Evolutionary conservation across 1,140 invertebrate genomes (phyloP).

Genomic region (Sycobia sp.): DNA sequence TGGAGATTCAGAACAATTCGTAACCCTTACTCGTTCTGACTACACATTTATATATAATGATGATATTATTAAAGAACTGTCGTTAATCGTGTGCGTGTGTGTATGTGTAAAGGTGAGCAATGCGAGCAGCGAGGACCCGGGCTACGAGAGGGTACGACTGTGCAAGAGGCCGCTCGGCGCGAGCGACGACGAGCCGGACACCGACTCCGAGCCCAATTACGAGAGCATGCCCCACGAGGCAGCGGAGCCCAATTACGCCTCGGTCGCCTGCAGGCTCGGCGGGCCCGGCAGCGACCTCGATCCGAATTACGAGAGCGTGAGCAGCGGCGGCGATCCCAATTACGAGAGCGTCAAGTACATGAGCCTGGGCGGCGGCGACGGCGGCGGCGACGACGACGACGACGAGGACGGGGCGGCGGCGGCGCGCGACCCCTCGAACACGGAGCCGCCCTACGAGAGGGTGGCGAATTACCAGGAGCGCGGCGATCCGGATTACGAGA

Average conservation of each 20-base stretch:
- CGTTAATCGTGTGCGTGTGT: no score
- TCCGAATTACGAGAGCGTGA: constrained; percentile 75
- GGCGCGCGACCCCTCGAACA: no score
- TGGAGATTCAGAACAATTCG: no score
- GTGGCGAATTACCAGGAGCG: constrained; percentile 47
- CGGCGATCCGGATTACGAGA: constrained; percentile 49
- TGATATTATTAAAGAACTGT: no score
- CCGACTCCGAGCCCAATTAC: constrained; percentile 67
- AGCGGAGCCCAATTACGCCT: constrained; percentile 60
- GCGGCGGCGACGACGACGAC: no score
- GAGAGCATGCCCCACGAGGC: constrained; percentile 71
- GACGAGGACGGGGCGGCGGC: no score
- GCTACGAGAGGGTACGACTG: constrained; percentile 55
- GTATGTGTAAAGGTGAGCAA: constrained; percentile 46
- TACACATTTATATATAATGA: no score
- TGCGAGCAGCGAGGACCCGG: constrained; percentile 55
- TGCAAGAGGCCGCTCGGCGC: constrained; percentile 43
- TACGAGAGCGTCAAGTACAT: constrained; percentile 62
- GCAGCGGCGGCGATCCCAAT: constrained; percentile 61
- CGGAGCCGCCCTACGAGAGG: constrained; percentile 60
- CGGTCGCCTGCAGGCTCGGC: constrained; percentile 67
- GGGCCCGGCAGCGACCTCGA: constrained; percentile 70
- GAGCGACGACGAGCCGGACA: constrained; percentile 49
- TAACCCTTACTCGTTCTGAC: no score
- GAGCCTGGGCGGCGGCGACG: constrained; percentile 35